Conservation (phyloP, 92 coral and sea anemone genomes). For the Actinernus sp. region DNA sequence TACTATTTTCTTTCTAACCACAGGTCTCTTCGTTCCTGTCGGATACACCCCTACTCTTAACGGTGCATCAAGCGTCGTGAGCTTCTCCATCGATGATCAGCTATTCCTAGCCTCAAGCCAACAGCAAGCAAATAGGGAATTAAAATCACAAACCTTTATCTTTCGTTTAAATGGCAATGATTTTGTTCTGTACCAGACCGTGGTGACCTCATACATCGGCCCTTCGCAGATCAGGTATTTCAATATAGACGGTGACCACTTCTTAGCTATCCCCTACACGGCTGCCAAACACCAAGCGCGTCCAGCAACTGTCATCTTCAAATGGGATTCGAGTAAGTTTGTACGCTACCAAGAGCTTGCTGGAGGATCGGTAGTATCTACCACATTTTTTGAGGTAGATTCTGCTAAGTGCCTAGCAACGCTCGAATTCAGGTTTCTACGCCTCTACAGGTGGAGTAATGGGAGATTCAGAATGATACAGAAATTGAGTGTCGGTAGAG, state of each 20-base stretch:
- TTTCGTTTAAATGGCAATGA: constrained; percentile 18
- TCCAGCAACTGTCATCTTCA: background rate
- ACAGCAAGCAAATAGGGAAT: background rate
- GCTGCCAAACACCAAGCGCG: background rate
- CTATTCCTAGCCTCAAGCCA: constrained; percentile 28
- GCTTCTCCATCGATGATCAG: constrained; percentile 17
- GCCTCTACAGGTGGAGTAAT: constrained; percentile 9
- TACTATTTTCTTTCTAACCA: background rate
- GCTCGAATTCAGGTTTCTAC: constrained; percentile 3
- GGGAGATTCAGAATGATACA: constrained; percentile 7
- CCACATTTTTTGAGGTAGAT: constrained; percentile 5
- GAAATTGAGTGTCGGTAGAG: constrained; percentile 3
- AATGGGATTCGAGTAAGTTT: background rate
- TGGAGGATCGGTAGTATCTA: constrained; percentile 14
- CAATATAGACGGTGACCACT: constrained; percentile 5
- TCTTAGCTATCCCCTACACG: constrained; percentile 23
- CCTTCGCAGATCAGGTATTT: constrained; percentile 13
- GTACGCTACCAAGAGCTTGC: constrained; percentile 13
- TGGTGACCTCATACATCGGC: constrained; percentile 15
- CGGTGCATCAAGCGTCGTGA: constrained; percentile 18
- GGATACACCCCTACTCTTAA: constrained; percentile 16
- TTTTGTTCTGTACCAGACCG: constrained; percentile 13
- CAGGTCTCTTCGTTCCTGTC: constrained; percentile 21
- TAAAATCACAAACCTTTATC: constrained; percentile 13
- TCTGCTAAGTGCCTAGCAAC: constrained; percentile 19